A percentile compares a stretch with the other conserved stretches of the same genome.
Evolutionary conservation across 2,888 invertebrate species (phyloP).

Genomic region (Watsonalla binaria): DNA sequence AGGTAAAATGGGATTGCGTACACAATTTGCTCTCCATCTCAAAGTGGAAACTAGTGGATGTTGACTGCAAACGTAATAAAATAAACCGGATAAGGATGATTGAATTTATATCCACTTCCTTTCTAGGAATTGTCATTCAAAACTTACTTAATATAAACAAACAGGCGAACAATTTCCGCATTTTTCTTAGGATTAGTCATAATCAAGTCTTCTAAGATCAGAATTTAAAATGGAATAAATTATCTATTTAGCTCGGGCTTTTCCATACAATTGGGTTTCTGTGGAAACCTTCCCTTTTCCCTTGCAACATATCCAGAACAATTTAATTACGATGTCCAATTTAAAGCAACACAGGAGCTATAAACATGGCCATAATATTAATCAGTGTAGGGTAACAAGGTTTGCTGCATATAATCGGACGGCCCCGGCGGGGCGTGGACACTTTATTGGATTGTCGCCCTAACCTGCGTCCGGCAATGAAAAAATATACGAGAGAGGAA

Average conservation of each 20-base stretch:
- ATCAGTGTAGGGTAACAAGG: constrained; percentile 75
- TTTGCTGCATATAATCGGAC: constrained; percentile 67
- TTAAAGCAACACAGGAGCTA: constrained; percentile 41
- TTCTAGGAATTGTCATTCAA: no score
- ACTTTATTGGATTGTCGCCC: constrained; percentile 74
- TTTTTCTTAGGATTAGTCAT: no score
- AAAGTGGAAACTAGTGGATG: background rate
- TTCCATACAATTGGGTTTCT: background rate
- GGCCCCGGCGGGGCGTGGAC: constrained; percentile 67
- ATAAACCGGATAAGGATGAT: background rate
- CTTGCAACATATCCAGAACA: constrained; percentile 11
- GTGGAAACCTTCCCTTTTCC: constrained; percentile 8
- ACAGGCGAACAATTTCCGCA: no score
- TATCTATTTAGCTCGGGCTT: background rate
- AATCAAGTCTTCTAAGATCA: no score
- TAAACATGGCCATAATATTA: constrained; percentile 63
- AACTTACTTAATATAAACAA: no score
- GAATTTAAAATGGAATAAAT: no score
- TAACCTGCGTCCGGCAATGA: constrained; percentile 50
- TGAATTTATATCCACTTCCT: no score
- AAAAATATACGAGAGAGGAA: constrained; percentile 18
- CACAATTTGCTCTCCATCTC: constrained; percentile 19
- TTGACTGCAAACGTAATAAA: background rate
- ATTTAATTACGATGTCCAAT: constrained; percentile 57
- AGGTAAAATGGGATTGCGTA: constrained; percentile 51